Base-by-base conservation (phyloP, 2,113 vertebrate species). In the Dunckerocampus dactyliophorus region DNA sequence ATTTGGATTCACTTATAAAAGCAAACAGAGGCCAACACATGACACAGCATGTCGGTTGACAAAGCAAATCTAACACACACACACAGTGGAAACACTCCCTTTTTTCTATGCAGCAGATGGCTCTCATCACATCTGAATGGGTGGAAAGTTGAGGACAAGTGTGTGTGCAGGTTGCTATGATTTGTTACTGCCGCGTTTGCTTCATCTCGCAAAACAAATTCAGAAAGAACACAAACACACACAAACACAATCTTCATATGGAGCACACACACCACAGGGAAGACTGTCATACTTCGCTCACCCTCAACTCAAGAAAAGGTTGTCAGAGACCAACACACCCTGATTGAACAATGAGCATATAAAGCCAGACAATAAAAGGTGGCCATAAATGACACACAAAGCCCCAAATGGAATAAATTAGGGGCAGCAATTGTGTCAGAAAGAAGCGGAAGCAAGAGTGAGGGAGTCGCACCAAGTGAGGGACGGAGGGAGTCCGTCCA, bases 21-120 rank as follows among this genome's bases (percentile, higher is more conserved):
- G 63, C 67, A 82, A 87, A 82, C 69, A 70, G 31, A 53, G 54
- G 69, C 67, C 70, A 69, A 60, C 63, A 68, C 69, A 81, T 80
- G 83, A 84, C 80, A 76, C 64, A 72, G 76, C 79, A 79, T 46
- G 71, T 56, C 47, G 62, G 63, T 74, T 83, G 67, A 87, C 82
- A 87, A 88, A 87, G 77, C 67, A 79, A 59, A 67, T 11, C 49
- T 16, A 31, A 46, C 47, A 71, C 48, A 53, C 66, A 59, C 66
- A 61, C 59, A 71, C 67, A 60, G 49, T 80, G 74, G 77, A 88
- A 83, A 83, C 73, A 64, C 65, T 65, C 73, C n/a, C 79, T 64
- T 75, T 83, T 87, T 80, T 83, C 73, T 72, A 54, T 56, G 68
- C 60, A 80, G 80, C 87, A 89, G 88, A 87, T 90, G 86, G 80